phyloP scores from a whole-genome alignment of 1,140 invertebrate species.

The Scaptomyza graminum region DNA sequence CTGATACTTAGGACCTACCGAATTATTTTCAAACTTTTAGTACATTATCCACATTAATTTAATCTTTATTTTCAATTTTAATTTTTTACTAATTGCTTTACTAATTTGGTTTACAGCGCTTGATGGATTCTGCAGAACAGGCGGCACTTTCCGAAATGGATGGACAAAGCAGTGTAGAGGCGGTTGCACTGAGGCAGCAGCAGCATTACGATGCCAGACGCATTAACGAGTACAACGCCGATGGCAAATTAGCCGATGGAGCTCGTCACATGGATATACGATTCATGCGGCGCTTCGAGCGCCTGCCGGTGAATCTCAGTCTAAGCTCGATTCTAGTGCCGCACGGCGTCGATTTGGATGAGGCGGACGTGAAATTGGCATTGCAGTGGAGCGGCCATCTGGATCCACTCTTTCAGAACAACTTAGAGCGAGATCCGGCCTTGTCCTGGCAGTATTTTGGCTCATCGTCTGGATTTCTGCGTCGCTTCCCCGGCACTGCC shows the following conservation, averaged over 20 bases:
- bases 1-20: too few species aligned
- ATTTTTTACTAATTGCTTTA: neutral
- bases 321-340: slow-evolving; percentile 95
- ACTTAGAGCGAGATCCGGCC: slow-evolving; percentile 95
- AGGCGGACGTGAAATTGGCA: slow-evolving; percentile 91
- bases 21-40: too few species aligned
- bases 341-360: slow-evolving; percentile 90
- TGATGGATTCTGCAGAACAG: slow-evolving; percentile 94
- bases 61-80: too few species aligned
- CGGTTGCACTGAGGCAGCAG: slow-evolving; percentile 55
- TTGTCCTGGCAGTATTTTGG: slow-evolving; percentile 99
- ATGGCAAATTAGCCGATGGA: slow-evolving; percentile 88
- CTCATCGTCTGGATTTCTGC: slow-evolving; percentile 94
- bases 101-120: slow-evolving; percentile 86
- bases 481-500: slow-evolving; percentile 95
- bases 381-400: slow-evolving; percentile 96
- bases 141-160: slow-evolving; percentile 88
- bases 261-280: slow-evolving; percentile 88
- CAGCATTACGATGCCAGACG: slow-evolving; percentile 89
- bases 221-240: slow-evolving; percentile 89
- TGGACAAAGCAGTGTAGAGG: slow-evolving; percentile 60
- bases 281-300: slow-evolving; percentile 91
- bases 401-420: slow-evolving; percentile 95
- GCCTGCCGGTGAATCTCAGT: slow-evolving; percentile 92
- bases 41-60: too few species aligned